These are phyloP conservation scores for Odontomyia ornata DNA, from an alignment of 2,888 invertebrate species.

Conservation along the genomic window DNA sequence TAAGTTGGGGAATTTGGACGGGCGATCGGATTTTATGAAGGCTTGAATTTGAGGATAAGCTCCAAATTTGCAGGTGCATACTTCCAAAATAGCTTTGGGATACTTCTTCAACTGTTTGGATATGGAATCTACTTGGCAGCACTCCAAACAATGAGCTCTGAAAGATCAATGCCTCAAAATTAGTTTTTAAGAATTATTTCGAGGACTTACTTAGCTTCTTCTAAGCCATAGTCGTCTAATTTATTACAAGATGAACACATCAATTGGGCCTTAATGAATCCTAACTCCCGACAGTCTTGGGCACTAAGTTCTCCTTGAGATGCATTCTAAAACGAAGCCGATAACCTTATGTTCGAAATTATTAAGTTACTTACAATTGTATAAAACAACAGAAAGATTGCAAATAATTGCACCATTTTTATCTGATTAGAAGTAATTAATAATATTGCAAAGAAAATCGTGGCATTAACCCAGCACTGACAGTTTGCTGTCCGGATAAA, in stretches of 20 bases:
- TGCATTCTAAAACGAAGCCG: slow-evolving; percentile 9
- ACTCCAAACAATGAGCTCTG: slow-evolving; percentile 72
- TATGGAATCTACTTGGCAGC: slow-evolving; percentile 80
- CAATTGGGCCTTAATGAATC: slow-evolving; percentile 86
- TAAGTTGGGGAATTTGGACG: slow-evolving; percentile 89
- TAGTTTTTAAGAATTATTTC: not conserved
- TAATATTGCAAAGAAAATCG: no score
- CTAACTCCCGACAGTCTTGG: slow-evolving; percentile 85
- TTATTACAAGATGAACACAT: slow-evolving; percentile 90
- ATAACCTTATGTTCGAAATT: no score
- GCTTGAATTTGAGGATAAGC: slow-evolving; percentile 98
- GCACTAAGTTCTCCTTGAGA: slow-evolving; percentile 70
- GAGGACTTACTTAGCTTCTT: slow-evolving; percentile 56
- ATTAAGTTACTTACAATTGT: no score
- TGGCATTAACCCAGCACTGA: no score
- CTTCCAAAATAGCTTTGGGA: slow-evolving; percentile 91
- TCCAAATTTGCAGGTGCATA: slow-evolving; percentile 98
- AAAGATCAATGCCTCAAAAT: not conserved
- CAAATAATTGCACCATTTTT: no score
- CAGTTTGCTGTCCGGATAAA: no score
- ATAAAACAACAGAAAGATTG: no score
- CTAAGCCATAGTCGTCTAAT: slow-evolving; percentile 71
- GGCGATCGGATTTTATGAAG: slow-evolving; percentile 93
- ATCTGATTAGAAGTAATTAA: no score
- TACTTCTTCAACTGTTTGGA: slow-evolving; percentile 76